phyloP scores from a whole-genome alignment of 2,888 invertebrate genomes.

The Bedellia somnulentella region DNA sequence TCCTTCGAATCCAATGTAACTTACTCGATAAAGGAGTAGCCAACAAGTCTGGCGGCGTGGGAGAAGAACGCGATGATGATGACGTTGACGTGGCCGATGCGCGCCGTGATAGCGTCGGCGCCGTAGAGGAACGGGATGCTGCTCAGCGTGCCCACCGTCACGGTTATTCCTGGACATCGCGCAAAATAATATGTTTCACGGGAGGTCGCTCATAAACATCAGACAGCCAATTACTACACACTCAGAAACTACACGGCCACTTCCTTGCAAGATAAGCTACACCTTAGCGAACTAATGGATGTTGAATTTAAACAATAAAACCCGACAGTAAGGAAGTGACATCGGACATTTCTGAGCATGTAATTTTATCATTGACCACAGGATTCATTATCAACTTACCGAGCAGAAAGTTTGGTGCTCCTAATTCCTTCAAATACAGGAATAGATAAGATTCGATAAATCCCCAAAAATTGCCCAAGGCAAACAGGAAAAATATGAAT shows the following conservation, averaged over 20 bases:
- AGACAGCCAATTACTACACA: too few species aligned
- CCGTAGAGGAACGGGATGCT: slow-evolving; percentile 84
- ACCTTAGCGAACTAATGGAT: too few species aligned
- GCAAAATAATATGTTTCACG: neutral
- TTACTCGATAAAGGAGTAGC: slow-evolving; percentile 85
- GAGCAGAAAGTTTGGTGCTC: slow-evolving; percentile 79
- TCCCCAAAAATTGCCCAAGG: slow-evolving; percentile 85
- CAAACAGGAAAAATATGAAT: slow-evolving; percentile 79
- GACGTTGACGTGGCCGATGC: slow-evolving; percentile 80
- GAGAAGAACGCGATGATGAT: slow-evolving; percentile 84
- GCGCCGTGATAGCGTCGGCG: slow-evolving; percentile 79
- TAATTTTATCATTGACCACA: too few species aligned
- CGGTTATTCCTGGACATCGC: slow-evolving; percentile 71
- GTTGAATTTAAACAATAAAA: too few species aligned
- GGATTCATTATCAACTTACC: too few species aligned
- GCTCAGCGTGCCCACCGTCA: slow-evolving; percentile 81
- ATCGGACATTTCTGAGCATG: too few species aligned
- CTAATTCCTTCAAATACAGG: slow-evolving; percentile 80
- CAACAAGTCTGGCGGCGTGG: slow-evolving; percentile 78
- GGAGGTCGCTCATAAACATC: too few species aligned
- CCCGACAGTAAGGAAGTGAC: too few species aligned
- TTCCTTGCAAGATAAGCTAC: too few species aligned
- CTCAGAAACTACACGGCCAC: too few species aligned
- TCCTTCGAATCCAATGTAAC: too few species aligned
- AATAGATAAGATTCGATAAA: slow-evolving; percentile 89